A percentile compares a stretch with the other conserved stretches of the same genome.
These are phyloP conservation scores for Penaeus monodon DNA, from an alignment of 2,888 invertebrate genomes.

Conservation along the genomic window DNA sequence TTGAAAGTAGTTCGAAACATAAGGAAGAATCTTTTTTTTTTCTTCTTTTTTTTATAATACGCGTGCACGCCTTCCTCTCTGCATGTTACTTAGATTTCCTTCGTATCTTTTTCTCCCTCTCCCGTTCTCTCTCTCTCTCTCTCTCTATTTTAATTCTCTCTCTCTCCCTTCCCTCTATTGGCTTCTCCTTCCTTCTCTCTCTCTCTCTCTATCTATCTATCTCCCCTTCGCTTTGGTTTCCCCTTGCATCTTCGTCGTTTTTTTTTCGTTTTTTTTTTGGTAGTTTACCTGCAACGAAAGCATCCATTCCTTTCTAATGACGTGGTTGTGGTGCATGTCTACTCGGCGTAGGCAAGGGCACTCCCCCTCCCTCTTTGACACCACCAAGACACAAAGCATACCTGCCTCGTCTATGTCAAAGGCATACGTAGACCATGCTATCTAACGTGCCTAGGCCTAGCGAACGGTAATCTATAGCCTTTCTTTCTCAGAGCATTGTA, in stretches of 20 bases:
- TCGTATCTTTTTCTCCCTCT: neutral
- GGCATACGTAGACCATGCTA: constrained; percentile 1
- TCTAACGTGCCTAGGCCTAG: constrained; percentile 15
- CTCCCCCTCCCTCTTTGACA: too few species aligned
- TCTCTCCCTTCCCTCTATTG: neutral
- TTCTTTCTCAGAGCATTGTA: constrained; percentile 32
- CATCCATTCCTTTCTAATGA: too few species aligned
- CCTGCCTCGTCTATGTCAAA: constrained; percentile 29
- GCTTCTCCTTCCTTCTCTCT: neutral
- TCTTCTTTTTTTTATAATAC: neutral
- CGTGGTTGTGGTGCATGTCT: too few species aligned
- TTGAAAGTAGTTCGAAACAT: too few species aligned
- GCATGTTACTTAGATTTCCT: neutral
- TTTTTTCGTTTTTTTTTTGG: too few species aligned
- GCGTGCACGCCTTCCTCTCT: constrained; percentile 1
- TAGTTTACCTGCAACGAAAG: too few species aligned
- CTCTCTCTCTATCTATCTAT: too few species aligned
- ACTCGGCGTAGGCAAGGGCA: too few species aligned
- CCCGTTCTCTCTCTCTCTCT: neutral
- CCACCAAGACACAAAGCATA: constrained; percentile 40
- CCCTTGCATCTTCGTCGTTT: too few species aligned
- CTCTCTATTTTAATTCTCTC: neutral
- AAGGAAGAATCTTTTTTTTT: neutral
- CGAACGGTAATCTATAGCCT: constrained; percentile 25
- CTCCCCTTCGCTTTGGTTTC: too few species aligned